Base-by-base conservation (phyloP, 2,797 vertebrate genomes). In the Champsocephalus esox region DNA sequence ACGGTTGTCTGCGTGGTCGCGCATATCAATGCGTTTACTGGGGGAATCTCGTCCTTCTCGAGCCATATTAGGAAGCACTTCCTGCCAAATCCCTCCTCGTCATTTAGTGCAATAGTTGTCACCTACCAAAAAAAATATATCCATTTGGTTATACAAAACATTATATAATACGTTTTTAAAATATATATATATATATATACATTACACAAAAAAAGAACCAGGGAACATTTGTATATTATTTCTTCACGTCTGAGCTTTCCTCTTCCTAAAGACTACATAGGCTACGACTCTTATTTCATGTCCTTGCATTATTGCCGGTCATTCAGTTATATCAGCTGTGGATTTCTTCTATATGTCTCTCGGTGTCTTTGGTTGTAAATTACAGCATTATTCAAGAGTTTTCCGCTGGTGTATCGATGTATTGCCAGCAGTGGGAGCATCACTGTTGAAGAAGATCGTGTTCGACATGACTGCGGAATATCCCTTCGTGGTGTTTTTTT, bases 1-100 rank as follows among this genome's bases (percentile, higher is more conserved):
- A 57, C 81, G 62, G 65, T 70, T 76, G 85, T 80, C 77, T 82
- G 73, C 85, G 87, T 92, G 93, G 78, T 75, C 60, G 58, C 60
- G 85, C 87, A 85, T 81, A 69, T 85, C 70, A 73, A 80, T 81
- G 76, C 67, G 68, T 19, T 43, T 28, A 70, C 50, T 0, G 32
- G 58, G 48, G 87, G 85, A 68, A 65, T 82, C 88, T 92, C 91
- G 71, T 79, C 63, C 62, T 58, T 61, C 66, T 81, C 71, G 34
- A 80, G 59, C 91, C 93, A 93, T 94, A 94, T 94, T 89, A 92
- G 95, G 95, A 73, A 69, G 74, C 38, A 4, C 80, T 92, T 93
- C 92, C 92, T 77, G 78, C 3, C 13, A 54, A 58, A 54, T 45
- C 62, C 65, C 13, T 7, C 79, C 77, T 41, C 90, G 90, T 90